Conservation (phyloP, 2,113 vertebrate genomes). For the Saimiri boliviensis region DNA sequence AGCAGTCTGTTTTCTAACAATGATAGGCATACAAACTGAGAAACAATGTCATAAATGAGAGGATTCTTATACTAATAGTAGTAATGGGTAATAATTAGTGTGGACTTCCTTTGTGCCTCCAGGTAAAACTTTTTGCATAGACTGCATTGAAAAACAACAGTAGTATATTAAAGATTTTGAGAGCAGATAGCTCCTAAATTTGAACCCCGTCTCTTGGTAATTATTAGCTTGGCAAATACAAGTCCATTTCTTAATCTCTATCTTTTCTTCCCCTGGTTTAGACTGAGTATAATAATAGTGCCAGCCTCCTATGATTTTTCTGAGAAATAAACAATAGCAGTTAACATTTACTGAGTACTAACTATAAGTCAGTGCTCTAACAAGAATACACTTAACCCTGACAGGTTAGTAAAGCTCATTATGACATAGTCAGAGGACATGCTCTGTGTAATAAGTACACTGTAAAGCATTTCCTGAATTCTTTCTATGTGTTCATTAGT, state of each 20-base stretch:
- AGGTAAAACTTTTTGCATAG: neutral
- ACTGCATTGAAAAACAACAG: neutral
- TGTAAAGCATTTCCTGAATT: neutral
- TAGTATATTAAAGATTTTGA: neutral
- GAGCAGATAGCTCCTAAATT: neutral
- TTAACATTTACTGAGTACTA: neutral
- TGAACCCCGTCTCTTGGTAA: neutral
- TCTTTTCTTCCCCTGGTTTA: neutral
- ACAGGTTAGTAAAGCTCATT: neutral
- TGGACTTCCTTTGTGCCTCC: neutral
- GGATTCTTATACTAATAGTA: neutral
- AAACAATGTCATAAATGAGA: neutral
- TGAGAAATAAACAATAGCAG: neutral
- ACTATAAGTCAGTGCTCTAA: neutral
- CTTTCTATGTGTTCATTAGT: neutral
- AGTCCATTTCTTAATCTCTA: neutral
- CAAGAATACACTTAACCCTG: neutral
- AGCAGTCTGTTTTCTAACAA: neutral
- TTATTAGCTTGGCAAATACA: neutral
- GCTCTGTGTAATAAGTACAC: neutral
- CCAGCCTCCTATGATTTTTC: neutral
- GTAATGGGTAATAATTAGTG: neutral
- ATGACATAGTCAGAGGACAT: neutral
- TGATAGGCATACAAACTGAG: neutral
- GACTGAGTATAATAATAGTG: neutral